These are phyloP conservation scores for Pachycephus smyrnensis DNA, from an alignment of 2,888 invertebrate genomes.

Conservation along the genomic window DNA sequence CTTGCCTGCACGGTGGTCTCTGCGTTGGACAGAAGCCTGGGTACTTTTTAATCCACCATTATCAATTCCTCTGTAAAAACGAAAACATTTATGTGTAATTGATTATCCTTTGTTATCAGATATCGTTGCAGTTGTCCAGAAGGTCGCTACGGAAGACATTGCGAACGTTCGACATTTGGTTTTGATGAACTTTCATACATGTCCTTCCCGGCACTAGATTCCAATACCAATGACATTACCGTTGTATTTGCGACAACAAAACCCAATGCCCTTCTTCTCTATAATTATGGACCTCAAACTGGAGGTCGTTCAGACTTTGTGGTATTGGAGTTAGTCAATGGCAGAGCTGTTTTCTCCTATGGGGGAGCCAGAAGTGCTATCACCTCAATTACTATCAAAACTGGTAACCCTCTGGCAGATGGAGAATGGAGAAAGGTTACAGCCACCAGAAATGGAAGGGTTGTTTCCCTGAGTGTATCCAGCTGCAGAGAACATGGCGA, in stretches of 20 bases:
- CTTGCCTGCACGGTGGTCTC: slow-evolving; percentile 90
- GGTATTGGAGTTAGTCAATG: slow-evolving; percentile 87
- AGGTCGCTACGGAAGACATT: slow-evolving; percentile 90
- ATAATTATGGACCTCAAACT: slow-evolving; percentile 90
- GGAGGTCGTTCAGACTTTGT: slow-evolving; percentile 93
- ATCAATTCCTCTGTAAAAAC: not conserved
- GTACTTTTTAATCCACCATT: slow-evolving; percentile 69
- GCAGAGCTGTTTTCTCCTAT: slow-evolving; percentile 89
- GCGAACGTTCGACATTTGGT: slow-evolving; percentile 90
- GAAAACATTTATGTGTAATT: not conserved
- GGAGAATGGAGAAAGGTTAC: slow-evolving; percentile 94
- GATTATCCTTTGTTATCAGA: slow-evolving; percentile 31
- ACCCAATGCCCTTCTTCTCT: slow-evolving; percentile 86
- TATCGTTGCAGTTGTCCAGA: slow-evolving; percentile 79
- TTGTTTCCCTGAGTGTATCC: slow-evolving; percentile 86
- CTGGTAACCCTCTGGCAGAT: slow-evolving; percentile 77
- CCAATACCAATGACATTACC: slow-evolving; percentile 91
- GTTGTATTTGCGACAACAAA: slow-evolving; percentile 92
- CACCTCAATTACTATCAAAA: slow-evolving; percentile 79
- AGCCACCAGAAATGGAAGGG: slow-evolving; percentile 89
- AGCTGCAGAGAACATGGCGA: slow-evolving; percentile 89
- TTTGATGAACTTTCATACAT: slow-evolving; percentile 91
- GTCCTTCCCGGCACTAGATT: slow-evolving; percentile 87
- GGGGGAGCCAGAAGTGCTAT: slow-evolving; percentile 91
- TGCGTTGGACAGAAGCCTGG: slow-evolving; percentile 91